These are phyloP conservation scores for Myotis findleyi DNA, from an alignment of 2,797 vertebrate genomes.

Conservation along the genomic window DNA sequence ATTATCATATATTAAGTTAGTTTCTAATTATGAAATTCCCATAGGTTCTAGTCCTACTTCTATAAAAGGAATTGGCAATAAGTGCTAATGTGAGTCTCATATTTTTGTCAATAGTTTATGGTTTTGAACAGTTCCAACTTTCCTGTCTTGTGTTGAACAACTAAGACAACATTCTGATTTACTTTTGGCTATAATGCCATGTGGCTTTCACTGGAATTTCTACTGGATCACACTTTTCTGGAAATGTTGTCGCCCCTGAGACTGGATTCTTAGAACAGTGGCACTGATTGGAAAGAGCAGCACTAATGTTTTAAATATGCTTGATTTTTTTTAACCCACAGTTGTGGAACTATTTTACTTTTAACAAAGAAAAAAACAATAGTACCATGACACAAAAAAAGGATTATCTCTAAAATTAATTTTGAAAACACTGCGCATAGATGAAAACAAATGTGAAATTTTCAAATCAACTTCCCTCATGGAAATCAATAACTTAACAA, in stretches of 20 bases:
- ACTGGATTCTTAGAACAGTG: not conserved
- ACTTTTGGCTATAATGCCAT: not conserved
- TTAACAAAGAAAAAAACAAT: not conserved
- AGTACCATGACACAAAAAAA: not conserved
- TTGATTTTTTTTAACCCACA: not conserved
- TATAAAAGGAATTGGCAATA: not conserved
- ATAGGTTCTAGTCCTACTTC: not conserved
- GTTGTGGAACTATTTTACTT: not conserved
- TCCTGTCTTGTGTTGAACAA: not conserved
- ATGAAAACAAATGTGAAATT: slow-evolving; percentile 33
- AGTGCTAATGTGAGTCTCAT: not conserved
- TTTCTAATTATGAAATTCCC: not conserved
- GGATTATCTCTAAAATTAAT: slow-evolving; percentile 14
- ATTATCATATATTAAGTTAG: not conserved
- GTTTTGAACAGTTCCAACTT: not conserved
- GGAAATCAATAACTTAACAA: not conserved
- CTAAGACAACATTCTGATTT: not conserved
- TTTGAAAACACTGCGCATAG: not conserved
- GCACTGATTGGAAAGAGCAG: not conserved
- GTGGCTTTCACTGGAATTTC: not conserved
- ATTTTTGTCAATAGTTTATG: not conserved
- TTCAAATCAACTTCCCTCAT: not conserved
- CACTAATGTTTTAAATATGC: not conserved
- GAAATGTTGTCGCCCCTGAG: not conserved
- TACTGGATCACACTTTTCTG: not conserved